Conservation (phyloP, 2,888 invertebrate genomes). For the Cantharis rustica region DNA sequence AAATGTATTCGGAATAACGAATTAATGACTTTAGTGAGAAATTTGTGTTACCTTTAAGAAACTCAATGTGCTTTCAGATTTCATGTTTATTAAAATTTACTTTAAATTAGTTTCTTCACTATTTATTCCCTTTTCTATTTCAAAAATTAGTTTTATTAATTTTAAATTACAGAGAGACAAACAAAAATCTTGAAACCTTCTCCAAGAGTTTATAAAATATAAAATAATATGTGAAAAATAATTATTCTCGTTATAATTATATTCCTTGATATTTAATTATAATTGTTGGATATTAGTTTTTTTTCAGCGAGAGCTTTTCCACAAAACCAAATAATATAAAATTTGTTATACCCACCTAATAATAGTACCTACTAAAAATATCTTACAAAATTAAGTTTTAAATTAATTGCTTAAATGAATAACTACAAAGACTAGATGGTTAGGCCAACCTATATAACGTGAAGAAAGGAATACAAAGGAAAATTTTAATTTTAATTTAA, state of each 20-base stretch:
- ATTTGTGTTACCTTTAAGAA: not conserved
- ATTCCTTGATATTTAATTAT: not conserved
- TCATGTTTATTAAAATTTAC: not conserved
- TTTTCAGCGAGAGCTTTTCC: not conserved
- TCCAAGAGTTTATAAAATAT: not conserved
- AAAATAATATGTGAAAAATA: not conserved
- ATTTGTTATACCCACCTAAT: not conserved
- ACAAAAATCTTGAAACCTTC: not conserved
- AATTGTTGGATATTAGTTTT: not conserved
- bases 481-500: not conserved
- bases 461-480: not conserved
- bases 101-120: not conserved
- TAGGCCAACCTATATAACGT: not conserved
- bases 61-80: not conserved
- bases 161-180: not conserved
- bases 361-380: not conserved
- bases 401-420: not conserved
- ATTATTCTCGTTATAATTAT: not conserved
- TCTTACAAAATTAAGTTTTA: not conserved
- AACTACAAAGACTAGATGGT: not conserved
- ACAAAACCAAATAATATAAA: not conserved
- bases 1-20: not conserved
- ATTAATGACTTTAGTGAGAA: not conserved
- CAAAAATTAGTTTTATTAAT: not conserved
- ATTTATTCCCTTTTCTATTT: not conserved